Evolutionary conservation across 2,888 invertebrate genomes (phyloP), one percentile per base, ranked within the genome.

Genomic region (Diaphora mendica): DNA sequence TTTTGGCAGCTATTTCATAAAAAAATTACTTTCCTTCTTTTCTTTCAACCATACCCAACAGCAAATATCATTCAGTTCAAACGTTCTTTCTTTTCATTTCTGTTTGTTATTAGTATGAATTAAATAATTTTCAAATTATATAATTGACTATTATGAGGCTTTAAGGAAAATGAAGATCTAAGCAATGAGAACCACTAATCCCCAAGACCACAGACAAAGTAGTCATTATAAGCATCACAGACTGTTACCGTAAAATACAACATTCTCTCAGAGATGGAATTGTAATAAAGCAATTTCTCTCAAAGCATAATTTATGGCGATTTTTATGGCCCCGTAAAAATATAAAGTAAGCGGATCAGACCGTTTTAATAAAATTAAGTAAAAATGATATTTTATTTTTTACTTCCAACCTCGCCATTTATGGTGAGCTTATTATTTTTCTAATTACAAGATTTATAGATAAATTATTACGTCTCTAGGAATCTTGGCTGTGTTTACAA

Each of bases 281-380:
- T 81, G 85, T 86, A 87, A 85, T 79, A 71, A 68, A 80, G 83
- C 82, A 86, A 86, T 88, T 87, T 81, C 79, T 83, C 85, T 86
- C 85, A 83, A 86, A 86, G 85, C 83, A 86, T 89, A 92, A 92
- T 91, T 92, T 92, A 91, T 90, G 83, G 79, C 87, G 75, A 89
- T 89, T 91, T 92, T 92, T 91, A 92, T 86, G 86, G 78, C 76
- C 76, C 81, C 86, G 86, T 90, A 91, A 90, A 91, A 71, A 89
- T 81, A 73, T 75, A 75, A 81, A 84, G 83, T 85, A 87, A 85
- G 77, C 77, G 85, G 87, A 87, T 89, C 83, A 88, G 81, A 81
- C 81, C 84, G 84, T 86, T 87, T 87, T 86, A 87, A 86, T 84
- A 87, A 88, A 85, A 87, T 86, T 84, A 85, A 84, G 85, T 85